Percentiles rank a stretch among this genome's conserved stretches.
Conservation (phyloP, 2,797 vertebrate genomes). For the Eutrigla gurnardus region DNA sequence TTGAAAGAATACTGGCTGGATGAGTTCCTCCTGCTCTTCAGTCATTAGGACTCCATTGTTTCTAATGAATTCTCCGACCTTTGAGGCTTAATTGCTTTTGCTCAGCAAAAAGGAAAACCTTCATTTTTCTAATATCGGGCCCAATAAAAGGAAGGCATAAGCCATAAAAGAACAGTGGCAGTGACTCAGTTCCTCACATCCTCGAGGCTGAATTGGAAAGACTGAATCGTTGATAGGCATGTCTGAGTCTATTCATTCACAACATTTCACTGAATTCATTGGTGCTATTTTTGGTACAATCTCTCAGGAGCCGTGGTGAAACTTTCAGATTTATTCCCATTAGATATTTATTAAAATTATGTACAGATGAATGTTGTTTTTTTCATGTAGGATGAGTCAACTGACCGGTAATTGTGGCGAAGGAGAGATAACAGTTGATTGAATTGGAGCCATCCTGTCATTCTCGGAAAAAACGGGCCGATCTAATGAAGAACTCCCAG, state of each 20-base stretch:
- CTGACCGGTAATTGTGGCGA: slow-evolving; percentile 18
- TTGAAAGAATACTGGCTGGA: not conserved
- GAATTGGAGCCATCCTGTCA: slow-evolving; percentile 33
- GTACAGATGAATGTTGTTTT: not conserved
- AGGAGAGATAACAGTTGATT: slow-evolving; percentile 58
- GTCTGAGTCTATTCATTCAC: not conserved
- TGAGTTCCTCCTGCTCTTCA: slow-evolving; percentile 7
- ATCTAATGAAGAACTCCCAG: slow-evolving; percentile 58
- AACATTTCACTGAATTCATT: not conserved
- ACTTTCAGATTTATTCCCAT: slow-evolving; percentile 16
- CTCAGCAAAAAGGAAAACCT: slow-evolving; percentile 32
- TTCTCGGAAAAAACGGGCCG: slow-evolving; percentile 34
- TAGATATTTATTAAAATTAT: not conserved
- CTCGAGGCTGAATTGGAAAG: not conserved
- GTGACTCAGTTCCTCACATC: slow-evolving; percentile 29
- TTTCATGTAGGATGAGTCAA: slow-evolving; percentile 12
- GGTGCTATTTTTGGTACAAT: not conserved
- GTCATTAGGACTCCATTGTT: slow-evolving; percentile 27
- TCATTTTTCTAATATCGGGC: slow-evolving; percentile 46
- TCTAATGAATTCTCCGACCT: slow-evolving; percentile 54
- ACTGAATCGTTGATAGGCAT: slow-evolving; percentile 10
- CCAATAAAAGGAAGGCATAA: slow-evolving; percentile 17
- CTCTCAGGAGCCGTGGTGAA: not conserved
- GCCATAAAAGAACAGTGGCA: slow-evolving; percentile 35
- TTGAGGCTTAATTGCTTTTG: slow-evolving; percentile 38